phyloP scores from a whole-genome alignment of 2,888 invertebrate genomes.

The Pollenia griseotomentosa region DNA sequence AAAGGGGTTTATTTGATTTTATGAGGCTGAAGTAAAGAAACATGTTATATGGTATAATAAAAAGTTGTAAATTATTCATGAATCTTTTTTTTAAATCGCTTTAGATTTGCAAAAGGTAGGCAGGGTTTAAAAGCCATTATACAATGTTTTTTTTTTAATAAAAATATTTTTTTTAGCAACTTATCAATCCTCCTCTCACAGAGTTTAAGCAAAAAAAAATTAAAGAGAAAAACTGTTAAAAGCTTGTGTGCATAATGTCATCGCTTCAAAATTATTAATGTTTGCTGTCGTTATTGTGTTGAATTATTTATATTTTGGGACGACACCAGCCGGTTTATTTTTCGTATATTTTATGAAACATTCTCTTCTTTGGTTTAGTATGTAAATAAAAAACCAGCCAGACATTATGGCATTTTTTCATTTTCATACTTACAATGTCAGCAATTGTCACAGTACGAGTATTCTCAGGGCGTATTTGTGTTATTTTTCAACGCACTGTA shows the following conservation, averaged over 20 bases:
- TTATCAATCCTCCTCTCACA: background rate
- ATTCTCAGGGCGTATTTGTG: conserved; percentile 6
- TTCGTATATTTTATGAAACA: background rate
- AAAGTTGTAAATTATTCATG: no score
- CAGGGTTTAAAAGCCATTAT: no score
- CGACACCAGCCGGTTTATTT: conserved; percentile 20
- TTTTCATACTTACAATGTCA: conserved; percentile 24
- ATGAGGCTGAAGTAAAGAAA: no score
- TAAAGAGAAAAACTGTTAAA: conserved; percentile 8
- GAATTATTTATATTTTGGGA: conserved; percentile 43
- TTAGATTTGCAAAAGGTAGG: no score
- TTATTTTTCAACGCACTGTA: conserved; percentile 17
- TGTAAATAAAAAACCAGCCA: conserved; percentile 33
- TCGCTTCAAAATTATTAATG: conserved; percentile 11
- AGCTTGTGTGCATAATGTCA: conserved; percentile 27
- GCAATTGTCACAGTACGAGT: background rate
- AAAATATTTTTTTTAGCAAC: background rate
- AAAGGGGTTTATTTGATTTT: no score
- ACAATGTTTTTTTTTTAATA: no score
- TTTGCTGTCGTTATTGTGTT: conserved; percentile 10
- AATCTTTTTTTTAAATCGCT: no score
- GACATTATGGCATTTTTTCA: conserved; percentile 54
- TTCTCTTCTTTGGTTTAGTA: background rate
- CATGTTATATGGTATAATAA: no score
- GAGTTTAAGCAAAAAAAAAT: background rate